A percentile compares a stretch with the other conserved stretches of the same genome.
Conservation (phyloP, 2,113 vertebrate genomes). For the Halichoerus grypus region DNA sequence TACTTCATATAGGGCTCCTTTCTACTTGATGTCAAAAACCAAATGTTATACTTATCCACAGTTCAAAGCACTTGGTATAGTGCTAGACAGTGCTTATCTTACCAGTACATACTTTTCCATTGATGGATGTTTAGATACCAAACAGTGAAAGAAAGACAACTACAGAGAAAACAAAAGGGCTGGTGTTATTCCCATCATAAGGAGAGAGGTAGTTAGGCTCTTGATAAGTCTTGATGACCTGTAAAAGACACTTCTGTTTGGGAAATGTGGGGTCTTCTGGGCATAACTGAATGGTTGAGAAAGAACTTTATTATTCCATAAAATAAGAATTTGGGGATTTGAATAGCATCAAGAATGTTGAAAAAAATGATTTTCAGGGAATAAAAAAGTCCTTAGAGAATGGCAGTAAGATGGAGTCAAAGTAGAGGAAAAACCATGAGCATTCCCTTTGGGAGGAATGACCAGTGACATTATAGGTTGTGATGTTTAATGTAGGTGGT, state of each 20-base stretch:
- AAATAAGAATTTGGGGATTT: background rate
- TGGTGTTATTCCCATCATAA: background rate
- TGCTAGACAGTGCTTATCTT: background rate
- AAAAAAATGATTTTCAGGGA: background rate
- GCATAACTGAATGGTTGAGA: background rate
- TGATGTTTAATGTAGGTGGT: background rate
- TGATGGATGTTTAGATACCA: background rate
- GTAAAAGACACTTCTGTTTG: background rate
- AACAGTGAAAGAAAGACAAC: background rate
- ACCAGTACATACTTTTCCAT: background rate
- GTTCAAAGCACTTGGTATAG: background rate
- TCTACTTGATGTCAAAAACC: slow-evolving; percentile 17
- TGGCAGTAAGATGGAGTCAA: too few relatives aligned
- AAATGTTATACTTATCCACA: background rate
- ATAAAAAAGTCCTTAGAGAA: background rate
- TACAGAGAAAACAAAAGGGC: background rate
- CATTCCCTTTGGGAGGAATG: background rate
- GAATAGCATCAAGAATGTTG: background rate
- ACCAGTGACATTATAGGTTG: background rate
- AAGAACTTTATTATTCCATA: background rate
- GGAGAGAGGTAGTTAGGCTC: background rate
- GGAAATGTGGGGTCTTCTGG: background rate
- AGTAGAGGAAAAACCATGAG: background rate
- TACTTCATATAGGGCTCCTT: background rate
- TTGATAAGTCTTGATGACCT: background rate